Evolutionary conservation across 2,113 vertebrate genomes (phyloP).

Genomic region (Centropristis striata): DNA sequence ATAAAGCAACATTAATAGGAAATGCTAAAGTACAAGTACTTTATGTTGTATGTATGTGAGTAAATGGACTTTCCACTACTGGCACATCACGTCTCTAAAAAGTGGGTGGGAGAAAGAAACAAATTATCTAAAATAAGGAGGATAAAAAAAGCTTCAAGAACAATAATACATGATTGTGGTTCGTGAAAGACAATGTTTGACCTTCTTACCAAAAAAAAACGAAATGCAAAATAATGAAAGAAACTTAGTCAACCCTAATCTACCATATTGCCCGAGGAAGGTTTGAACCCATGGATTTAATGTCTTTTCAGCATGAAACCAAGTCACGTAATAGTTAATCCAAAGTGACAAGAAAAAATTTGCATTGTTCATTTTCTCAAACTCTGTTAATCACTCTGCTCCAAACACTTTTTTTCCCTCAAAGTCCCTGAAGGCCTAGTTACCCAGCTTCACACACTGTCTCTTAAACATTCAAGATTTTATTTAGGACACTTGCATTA

Average conservation of each 20-base stretch:
- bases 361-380: conserved; percentile 1
- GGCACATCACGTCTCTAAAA: not conserved
- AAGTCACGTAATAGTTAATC: not conserved
- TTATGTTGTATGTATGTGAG: too few species aligned
- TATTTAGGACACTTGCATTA: not conserved
- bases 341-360: not conserved
- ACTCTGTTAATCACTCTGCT: conserved; percentile 13
- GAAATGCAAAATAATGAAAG: not conserved
- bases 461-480: not conserved
- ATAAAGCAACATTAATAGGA: too few species aligned
- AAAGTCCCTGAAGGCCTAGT: not conserved
- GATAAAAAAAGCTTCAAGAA: not conserved
- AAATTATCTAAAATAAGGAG: too few species aligned
- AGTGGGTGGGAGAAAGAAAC: too few species aligned
- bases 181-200: not conserved
- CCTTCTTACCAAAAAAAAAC: not conserved
- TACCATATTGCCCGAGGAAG: too few species aligned
- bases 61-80: not conserved
- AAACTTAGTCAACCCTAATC: too few species aligned
- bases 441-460: not conserved
- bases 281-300: too few species aligned
- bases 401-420: not conserved
- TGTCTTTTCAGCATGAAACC: not conserved
- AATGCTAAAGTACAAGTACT: too few species aligned
- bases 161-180: too few species aligned